A percentile compares a stretch with the other conserved stretches of the same genome.
Evolutionary conservation across 2,888 invertebrate species (phyloP).

Genomic region (Cotesia congregata): DNA sequence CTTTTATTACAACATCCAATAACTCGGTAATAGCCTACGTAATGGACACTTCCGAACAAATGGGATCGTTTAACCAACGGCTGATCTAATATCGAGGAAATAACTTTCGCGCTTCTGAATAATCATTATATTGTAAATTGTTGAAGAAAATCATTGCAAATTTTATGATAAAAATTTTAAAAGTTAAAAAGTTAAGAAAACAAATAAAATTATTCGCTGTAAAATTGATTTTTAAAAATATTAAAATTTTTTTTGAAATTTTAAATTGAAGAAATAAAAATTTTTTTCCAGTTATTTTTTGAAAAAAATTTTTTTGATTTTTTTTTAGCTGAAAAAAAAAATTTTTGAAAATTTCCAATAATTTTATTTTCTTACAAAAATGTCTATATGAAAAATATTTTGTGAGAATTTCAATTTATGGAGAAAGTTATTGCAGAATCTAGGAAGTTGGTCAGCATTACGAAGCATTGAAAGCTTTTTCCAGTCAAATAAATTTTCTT

Average conservation of each 20-base stretch:
- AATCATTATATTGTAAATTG: not conserved
- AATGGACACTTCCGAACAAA: not conserved
- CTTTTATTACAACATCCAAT: not conserved
- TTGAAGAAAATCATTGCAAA: not conserved
- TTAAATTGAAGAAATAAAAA: no score
- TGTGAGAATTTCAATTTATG: constrained; percentile 1
- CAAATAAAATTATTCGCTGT: no score
- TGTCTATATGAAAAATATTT: no score
- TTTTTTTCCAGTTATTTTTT: no score
- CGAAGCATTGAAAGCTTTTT: not conserved
- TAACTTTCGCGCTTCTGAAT: not conserved
- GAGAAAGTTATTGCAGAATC: constrained; percentile 8
- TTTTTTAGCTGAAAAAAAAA: no score
- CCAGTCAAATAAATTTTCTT: not conserved
- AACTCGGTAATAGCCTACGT: not conserved
- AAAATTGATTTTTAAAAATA: no score
- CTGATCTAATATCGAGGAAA: not conserved
- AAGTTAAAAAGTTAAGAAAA: no score
- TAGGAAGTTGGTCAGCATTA: constrained; percentile 12
- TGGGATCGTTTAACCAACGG: not conserved
- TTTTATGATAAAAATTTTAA: no score
- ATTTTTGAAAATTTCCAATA: no score
- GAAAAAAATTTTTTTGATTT: no score
- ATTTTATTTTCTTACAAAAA: no score
- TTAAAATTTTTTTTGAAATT: no score